Evolutionary conservation across 2,888 invertebrate species (phyloP).

Genomic region (Deilephila elpenor): DNA sequence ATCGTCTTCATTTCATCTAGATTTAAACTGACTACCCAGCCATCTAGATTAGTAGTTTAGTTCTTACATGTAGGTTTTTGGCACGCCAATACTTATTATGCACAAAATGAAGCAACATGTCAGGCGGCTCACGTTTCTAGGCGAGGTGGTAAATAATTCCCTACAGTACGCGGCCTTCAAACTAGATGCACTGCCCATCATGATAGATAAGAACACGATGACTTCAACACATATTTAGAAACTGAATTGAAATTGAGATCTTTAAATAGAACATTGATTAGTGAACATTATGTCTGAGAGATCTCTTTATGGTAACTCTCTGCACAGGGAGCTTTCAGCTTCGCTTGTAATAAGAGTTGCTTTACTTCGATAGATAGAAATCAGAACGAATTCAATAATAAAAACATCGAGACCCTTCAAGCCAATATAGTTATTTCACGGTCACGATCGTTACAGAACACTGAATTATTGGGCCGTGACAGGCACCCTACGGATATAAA

Average conservation of each 20-base stretch:
- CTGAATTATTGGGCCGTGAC: not conserved
- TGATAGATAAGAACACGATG: no score
- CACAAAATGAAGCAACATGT: not conserved
- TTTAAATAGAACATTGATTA: no score
- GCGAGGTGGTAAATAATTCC: not conserved
- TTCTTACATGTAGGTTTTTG: not conserved
- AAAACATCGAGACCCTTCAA: not conserved
- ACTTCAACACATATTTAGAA: no score
- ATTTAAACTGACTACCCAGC: not conserved
- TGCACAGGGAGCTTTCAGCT: no score
- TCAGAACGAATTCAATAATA: not conserved
- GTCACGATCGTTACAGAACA: slow-evolving; percentile 1
- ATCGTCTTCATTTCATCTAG: no score
- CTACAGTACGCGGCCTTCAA: not conserved
- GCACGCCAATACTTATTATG: not conserved
- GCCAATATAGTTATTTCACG: not conserved
- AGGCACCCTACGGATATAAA: not conserved
- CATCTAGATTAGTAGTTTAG: not conserved
- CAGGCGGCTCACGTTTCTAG: not conserved
- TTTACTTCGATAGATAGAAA: no score
- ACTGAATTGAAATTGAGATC: no score
- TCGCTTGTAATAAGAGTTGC: no score
- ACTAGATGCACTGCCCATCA: not conserved
- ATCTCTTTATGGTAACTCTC: no score
- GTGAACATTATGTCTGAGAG: no score